Evolutionary conservation across 1,140 invertebrate species (phyloP), one percentile per base, ranked within the genome.

Genomic region (Trichogramma pretiosum): DNA sequence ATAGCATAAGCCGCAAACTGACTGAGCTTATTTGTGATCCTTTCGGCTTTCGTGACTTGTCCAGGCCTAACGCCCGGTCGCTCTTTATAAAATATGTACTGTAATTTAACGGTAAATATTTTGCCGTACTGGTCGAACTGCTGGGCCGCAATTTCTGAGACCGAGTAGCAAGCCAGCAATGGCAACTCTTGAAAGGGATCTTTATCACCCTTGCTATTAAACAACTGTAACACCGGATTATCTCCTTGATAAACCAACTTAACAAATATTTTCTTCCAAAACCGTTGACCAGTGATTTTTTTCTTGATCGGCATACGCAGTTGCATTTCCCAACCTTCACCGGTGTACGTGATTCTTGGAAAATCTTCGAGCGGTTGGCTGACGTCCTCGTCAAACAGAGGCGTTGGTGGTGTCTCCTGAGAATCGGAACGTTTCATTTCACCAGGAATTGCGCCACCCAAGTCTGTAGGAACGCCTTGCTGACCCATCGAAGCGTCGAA

Each of bases 71-170:
- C 90, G 3, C 96, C 96, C 0, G 97, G 93, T 21, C 93, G 76
- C 67, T 99, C 96, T 66, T 97, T 97, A 70, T 99, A 99, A 68
- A 97, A 95, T 23, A 98, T 87, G 63, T 98, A 98, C 63, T 98
- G 94, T 33, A 99, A 73, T 71, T 99, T 99, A 13, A 98, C 81
- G 0, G 96, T 99, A 70, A 99, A 98, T 57, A 99, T 98, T 74
- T 99, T 99, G 4, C 94, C 94, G 67, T 88, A 99, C 61, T 95
- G 87, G 74, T 99, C 96, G 67, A 90, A 97, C 68, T 97, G 94
- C 70, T 98, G 94, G 19, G 93, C 86, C n/a, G 84, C 85, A 13
- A 92, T 87, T 47, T 90, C 89, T 1, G 89, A 93, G 5, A 92
- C 86, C 0, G 89, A 93, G 64, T 96, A 95, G 61, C 89, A 93